These are phyloP conservation scores for Pseudorhiza aurosa DNA, from an alignment of 30 jellyfish, hydroid and myxozoan genomes.

Conservation along the genomic window DNA sequence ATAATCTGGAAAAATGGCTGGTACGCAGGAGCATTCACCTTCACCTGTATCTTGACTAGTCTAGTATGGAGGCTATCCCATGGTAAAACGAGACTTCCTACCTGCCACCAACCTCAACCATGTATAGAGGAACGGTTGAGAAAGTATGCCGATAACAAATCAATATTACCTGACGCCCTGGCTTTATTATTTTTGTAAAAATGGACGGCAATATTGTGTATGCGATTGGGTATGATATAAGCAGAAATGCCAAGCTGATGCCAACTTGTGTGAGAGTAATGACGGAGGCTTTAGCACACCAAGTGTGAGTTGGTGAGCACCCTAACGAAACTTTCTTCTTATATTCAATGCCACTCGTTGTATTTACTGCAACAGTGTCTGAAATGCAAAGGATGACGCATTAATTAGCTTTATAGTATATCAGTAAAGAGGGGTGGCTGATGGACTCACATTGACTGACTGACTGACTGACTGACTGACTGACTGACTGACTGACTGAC, in stretches of 20 bases:
- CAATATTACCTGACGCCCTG: constrained; percentile 67
- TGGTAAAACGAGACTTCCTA: too few relatives aligned
- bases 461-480: constrained; percentile 8
- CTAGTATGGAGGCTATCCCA: too few relatives aligned
- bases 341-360: constrained; percentile 20
- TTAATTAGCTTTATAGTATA: too few relatives aligned
- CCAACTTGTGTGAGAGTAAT: constrained; percentile 28
- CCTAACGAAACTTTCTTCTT: constrained; percentile 27
- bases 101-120: too few relatives aligned
- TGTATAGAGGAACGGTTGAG: too few relatives aligned
- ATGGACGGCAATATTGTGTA: constrained; percentile 41
- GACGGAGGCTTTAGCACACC: constrained; percentile 44
- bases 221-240: constrained; percentile 37
- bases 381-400: too few relatives aligned
- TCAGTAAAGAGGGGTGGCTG: too few relatives aligned
- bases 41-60: too few relatives aligned
- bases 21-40: too few relatives aligned
- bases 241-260: constrained; percentile 1
- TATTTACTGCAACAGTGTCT: constrained; percentile 28
- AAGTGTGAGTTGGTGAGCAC: constrained; percentile 54
- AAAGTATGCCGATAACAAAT: too few relatives aligned
- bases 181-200: constrained; percentile 44
- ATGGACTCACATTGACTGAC: too few relatives aligned
- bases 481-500: neutral
- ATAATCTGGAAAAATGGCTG: too few relatives aligned